Percentiles rank a stretch among this genome's conserved stretches.
phyloP scores from a whole-genome alignment of 2,113 vertebrate species.

The Motacilla tschutschensis region DNA sequence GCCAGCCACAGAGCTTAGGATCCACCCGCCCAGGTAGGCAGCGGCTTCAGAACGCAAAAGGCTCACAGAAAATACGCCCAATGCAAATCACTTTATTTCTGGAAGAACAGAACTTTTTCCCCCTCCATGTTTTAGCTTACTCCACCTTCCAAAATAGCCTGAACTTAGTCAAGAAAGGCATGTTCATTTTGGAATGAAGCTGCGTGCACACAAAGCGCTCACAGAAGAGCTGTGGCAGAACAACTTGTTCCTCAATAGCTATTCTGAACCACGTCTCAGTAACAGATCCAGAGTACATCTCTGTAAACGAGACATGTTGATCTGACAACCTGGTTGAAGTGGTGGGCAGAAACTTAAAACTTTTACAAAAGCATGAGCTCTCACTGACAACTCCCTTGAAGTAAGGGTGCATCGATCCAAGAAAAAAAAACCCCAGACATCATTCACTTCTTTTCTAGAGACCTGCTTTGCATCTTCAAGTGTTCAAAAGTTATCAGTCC shows the following conservation, averaged over 20 bases:
- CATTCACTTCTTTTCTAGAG: background rate
- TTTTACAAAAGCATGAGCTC: background rate
- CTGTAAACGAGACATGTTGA: conserved; percentile 12
- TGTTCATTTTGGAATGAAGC: conserved; percentile 48
- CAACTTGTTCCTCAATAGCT: conserved; percentile 59
- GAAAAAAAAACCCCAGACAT: background rate
- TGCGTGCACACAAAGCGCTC: background rate
- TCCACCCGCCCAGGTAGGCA: background rate
- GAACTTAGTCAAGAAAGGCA: conserved; percentile 46
- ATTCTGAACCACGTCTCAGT: conserved; percentile 46
- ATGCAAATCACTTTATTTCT: background rate
- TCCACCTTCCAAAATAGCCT: conserved; percentile 41
- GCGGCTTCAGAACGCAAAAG: background rate
- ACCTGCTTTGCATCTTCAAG: background rate
- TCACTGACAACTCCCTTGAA: background rate
- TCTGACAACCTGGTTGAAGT: conserved; percentile 20
- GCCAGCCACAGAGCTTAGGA: background rate
- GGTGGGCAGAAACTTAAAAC: background rate
- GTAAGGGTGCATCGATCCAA: background rate
- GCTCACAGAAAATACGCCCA: background rate
- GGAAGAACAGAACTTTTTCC: background rate
- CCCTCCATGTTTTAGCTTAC: background rate
- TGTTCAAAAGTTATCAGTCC: background rate
- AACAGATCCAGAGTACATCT: conserved; percentile 36
- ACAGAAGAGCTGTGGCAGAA: conserved; percentile 47